These are phyloP conservation scores for Hypanus sabinus DNA, from an alignment of 2,113 vertebrate species.

Conservation along the genomic window DNA sequence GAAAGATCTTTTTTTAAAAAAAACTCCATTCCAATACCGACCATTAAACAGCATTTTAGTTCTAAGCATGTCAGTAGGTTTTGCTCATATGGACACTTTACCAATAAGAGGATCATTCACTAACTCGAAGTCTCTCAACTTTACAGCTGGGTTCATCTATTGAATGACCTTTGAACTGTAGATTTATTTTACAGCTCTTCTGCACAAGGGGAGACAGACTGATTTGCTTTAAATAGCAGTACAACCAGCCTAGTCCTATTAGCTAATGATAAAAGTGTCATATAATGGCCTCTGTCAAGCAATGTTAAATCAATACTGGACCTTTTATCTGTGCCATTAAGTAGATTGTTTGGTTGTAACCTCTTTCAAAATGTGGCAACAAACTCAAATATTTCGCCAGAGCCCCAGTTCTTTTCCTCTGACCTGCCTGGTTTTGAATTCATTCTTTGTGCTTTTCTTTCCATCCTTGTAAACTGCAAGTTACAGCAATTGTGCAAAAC, in stretches of 20 bases:
- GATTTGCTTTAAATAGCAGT: conserved; percentile 32
- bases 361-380: background rate
- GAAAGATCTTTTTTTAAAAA: background rate
- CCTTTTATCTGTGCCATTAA: conserved; percentile 20
- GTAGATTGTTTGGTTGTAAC: background rate
- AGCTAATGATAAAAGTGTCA: conserved; percentile 23
- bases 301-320: background rate
- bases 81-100: background rate
- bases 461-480: background rate
- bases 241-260: background rate
- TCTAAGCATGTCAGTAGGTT: background rate
- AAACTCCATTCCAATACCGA: background rate
- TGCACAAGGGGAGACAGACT: conserved; percentile 19
- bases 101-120: background rate
- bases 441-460: background rate
- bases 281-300: conserved; percentile 24
- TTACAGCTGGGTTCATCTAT: background rate
- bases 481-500: background rate
- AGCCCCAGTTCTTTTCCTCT: background rate
- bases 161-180: conserved; percentile 11
- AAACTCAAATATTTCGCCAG: background rate
- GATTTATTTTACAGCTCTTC: background rate
- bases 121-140: background rate
- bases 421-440: background rate
- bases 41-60: background rate